phyloP scores from a whole-genome alignment of 37 sponge, comb jelly and placozoan genomes.

The Trichoplax adhaerens region DNA sequence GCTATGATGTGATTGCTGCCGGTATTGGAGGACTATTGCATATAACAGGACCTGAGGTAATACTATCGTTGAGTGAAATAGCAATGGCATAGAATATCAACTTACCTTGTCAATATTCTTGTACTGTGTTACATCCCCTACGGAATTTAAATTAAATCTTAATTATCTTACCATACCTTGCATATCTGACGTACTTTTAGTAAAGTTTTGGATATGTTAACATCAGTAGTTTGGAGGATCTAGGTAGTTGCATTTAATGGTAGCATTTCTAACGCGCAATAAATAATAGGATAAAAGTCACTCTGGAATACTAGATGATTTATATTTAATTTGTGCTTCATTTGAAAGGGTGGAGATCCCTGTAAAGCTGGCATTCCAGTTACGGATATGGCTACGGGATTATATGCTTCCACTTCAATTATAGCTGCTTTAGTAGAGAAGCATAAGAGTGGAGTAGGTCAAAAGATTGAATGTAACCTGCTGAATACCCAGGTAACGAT shows the following conservation, averaged over 20 bases:
- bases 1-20: constrained; percentile 52
- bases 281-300: too few relatives aligned
- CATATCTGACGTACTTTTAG: too few relatives aligned
- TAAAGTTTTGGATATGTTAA: too few relatives aligned
- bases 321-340: too few relatives aligned
- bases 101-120: too few relatives aligned
- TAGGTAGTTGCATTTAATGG: too few relatives aligned
- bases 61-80: not conserved
- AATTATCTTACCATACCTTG: too few relatives aligned
- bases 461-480: constrained; percentile 41
- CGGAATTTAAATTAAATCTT: too few relatives aligned
- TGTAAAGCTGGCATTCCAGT: constrained; percentile 51
- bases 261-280: too few relatives aligned
- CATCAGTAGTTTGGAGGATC: too few relatives aligned
- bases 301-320: too few relatives aligned
- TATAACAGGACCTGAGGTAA: constrained; percentile 49
- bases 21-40: constrained; percentile 51
- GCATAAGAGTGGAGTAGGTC: constrained; percentile 24
- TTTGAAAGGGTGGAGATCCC: constrained; percentile 37
- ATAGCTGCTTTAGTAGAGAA: constrained; percentile 39
- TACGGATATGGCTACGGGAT: constrained; percentile 56
- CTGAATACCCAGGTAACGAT: constrained; percentile 30
- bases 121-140: too few relatives aligned
- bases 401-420: constrained; percentile 48
- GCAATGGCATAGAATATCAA: not conserved